Evolutionary conservation across 2,113 vertebrate genomes (phyloP).

Genomic region (Campylorhamphus procurvoides): DNA sequence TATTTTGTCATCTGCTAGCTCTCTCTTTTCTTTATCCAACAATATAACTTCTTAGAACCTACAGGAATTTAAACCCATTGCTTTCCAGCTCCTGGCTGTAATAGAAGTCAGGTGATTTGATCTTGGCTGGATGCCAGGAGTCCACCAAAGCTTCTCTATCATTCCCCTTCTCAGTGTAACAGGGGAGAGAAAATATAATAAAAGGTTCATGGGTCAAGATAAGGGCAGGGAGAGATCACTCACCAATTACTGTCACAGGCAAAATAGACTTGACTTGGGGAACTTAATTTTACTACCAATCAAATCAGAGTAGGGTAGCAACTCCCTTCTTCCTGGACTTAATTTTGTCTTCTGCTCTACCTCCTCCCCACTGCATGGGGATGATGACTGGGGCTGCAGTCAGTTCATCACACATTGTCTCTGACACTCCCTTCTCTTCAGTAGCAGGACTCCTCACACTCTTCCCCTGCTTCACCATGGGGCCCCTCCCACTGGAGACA

Average conservation of each 20-base stretch:
- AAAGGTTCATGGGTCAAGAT: neutral
- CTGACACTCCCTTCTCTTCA: neutral
- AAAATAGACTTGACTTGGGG: rapidly evolving
- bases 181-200: neutral
- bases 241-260: neutral
- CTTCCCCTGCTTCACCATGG: neutral
- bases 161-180: neutral
- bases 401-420: neutral
- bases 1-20: neutral
- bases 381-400: neutral
- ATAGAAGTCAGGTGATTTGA: neutral
- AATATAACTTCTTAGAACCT: neutral
- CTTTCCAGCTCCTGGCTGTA: neutral
- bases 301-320: neutral
- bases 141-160: neutral
- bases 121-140: neutral
- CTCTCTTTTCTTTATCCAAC: neutral
- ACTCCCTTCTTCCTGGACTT: neutral
- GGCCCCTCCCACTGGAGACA: neutral
- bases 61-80: neutral
- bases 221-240: neutral
- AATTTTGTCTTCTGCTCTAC: neutral
- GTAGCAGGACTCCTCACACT: neutral
- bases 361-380: neutral
- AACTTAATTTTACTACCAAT: neutral